phyloP scores from a whole-genome alignment of 53 echinoderm and acorn worm species.

The Echinometra lucunter region DNA sequence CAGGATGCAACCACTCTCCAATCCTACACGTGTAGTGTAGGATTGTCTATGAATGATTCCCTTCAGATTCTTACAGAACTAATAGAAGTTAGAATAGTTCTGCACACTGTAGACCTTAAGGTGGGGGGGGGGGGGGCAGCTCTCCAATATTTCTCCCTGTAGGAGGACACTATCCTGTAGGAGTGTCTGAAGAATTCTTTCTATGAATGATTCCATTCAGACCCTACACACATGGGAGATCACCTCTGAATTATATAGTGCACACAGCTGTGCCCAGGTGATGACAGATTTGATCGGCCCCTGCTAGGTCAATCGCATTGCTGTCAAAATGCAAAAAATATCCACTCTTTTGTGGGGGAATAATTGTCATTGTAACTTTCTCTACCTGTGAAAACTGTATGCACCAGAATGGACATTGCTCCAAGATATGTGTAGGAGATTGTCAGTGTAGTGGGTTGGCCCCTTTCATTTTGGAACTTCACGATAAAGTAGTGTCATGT shows the following conservation, averaged over 20 bases:
- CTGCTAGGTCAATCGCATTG: slow-evolving; percentile 2
- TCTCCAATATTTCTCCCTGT: too few species aligned
- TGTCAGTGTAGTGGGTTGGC: too few species aligned
- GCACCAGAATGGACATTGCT: neutral
- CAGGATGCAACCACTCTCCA: too few species aligned
- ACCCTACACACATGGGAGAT: slow-evolving; percentile 24
- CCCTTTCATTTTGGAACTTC: too few species aligned
- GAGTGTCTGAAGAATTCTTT: neutral
- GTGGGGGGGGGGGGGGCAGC: too few species aligned
- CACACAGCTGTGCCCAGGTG: slow-evolving; percentile 33
- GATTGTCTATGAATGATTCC: too few species aligned
- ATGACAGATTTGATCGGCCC: slow-evolving; percentile 44
- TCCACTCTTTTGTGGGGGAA: slow-evolving; percentile 15
- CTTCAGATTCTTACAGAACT: too few species aligned
- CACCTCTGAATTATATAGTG: neutral
- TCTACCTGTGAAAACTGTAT: neutral
- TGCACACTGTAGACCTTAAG: too few species aligned
- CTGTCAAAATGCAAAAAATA: slow-evolving; percentile 41
- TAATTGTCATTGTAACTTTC: slow-evolving; percentile 46
- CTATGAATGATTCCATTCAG: slow-evolving; percentile 38
- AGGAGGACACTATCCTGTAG: neutral
- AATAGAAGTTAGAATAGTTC: too few species aligned
- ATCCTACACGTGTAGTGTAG: too few species aligned
- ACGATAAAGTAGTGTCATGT: too few species aligned
- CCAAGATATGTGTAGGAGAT: too few species aligned